These are phyloP conservation scores for Teleopsis dalmanni DNA, from an alignment of 1,140 invertebrate species.

Conservation along the genomic window DNA sequence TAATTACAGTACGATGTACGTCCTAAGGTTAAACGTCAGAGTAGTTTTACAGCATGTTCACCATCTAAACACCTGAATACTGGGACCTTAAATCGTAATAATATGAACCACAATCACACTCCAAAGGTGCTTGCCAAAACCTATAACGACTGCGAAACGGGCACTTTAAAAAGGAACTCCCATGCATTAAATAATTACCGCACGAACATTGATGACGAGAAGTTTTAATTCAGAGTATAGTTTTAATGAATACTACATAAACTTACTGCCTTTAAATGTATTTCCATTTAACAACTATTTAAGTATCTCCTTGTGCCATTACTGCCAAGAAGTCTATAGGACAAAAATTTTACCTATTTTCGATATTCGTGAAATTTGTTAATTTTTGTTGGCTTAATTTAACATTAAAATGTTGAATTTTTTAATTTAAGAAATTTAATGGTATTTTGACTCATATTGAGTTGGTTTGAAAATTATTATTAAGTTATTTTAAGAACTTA, in stretches of 20 bases:
- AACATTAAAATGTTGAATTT: no score
- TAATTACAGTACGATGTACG: slow-evolving; percentile 37
- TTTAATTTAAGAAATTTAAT: no score
- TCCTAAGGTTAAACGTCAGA: slow-evolving; percentile 51
- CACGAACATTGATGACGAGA: slow-evolving; percentile 39
- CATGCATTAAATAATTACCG: slow-evolving; percentile 50
- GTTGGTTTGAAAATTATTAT: no score
- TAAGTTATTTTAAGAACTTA: no score
- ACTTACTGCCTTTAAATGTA: no score
- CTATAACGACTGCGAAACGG: slow-evolving; percentile 65
- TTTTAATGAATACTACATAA: not conserved
- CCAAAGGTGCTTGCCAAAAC: slow-evolving; percentile 55
- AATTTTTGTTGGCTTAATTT: no score
- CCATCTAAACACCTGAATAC: slow-evolving; percentile 47
- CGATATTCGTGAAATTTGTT: no score
- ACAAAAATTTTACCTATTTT: no score
- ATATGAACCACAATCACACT: slow-evolving; percentile 54
- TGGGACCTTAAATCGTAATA: slow-evolving; percentile 54
- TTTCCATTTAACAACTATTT: no score
- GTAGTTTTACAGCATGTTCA: slow-evolving; percentile 50
- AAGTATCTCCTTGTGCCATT: no score
- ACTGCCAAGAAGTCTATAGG: no score
- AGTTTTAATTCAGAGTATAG: slow-evolving; percentile 23
- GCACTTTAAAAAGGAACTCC: slow-evolving; percentile 70
- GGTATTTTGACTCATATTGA: no score